These are phyloP conservation scores for Vicugna pacos DNA, from an alignment of 2,113 vertebrate genomes.

Conservation along the genomic window DNA sequence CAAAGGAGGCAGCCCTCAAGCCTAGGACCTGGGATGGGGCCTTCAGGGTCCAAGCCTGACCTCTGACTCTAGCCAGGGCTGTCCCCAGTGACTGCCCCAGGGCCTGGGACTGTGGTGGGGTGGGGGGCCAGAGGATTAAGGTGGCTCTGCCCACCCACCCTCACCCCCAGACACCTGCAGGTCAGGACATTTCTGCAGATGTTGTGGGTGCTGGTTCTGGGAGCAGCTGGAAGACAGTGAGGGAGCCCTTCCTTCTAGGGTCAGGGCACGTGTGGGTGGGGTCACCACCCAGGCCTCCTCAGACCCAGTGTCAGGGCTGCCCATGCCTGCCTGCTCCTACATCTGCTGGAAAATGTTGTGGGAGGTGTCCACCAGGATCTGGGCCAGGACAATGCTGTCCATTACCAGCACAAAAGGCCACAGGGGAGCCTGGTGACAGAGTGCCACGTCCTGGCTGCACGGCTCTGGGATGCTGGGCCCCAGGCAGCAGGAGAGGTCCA, in stretches of 20 bases:
- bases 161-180: slow-evolving; percentile 4
- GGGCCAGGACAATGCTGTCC: background rate
- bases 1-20: background rate
- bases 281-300: background rate
- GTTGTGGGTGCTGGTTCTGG: background rate
- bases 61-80: background rate
- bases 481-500: background rate
- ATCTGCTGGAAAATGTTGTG: slow-evolving; percentile 55
- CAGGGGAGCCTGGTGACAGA: slow-evolving; percentile 60
- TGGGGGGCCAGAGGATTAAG: background rate
- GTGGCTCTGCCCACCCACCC: background rate
- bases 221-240: background rate
- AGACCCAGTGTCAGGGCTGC: background rate
- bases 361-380: slow-evolving; percentile 1
- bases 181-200: slow-evolving; percentile 49
- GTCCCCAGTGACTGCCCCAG: background rate
- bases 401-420: slow-evolving; percentile 10
- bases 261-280: background rate
- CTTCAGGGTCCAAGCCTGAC: background rate
- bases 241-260: slow-evolving; percentile 66
- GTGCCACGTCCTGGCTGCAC: background rate
- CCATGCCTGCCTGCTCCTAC: background rate
- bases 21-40: background rate
- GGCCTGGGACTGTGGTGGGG: too few relatives aligned
- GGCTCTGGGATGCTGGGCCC: background rate